Conservation (phyloP, 1,140 invertebrate genomes). For the Drosophila virilis region DNA sequence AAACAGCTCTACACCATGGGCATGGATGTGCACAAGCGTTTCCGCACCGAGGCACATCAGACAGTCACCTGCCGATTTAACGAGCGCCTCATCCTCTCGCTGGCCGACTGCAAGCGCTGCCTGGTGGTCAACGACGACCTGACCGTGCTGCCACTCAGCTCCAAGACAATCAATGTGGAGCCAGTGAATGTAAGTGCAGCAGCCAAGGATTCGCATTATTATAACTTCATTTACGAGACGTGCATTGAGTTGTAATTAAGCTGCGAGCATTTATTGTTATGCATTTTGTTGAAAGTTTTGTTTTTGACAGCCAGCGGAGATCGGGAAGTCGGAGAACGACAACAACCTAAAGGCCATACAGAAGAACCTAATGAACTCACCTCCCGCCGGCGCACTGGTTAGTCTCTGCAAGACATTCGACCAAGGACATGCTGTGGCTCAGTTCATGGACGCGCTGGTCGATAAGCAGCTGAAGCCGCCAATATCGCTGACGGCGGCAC, state of each 20-base stretch:
- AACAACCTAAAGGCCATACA: conserved; percentile 89
- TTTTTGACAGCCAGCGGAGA: conserved; percentile 47
- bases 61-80: conserved; percentile 98
- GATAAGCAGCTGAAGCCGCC: conserved; percentile 94
- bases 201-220: no score
- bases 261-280: no score
- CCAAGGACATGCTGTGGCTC: conserved; percentile 96
- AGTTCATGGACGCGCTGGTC: conserved; percentile 97
- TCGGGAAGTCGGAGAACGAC: conserved; percentile 84
- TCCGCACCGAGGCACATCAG: conserved; percentile 96
- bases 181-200: conserved; percentile 86
- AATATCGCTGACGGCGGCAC: conserved; percentile 96
- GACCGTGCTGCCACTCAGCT: conserved; percentile 96
- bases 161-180: conserved; percentile 92
- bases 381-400: conserved; percentile 95
- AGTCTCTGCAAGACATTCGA: conserved; percentile 97
- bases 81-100: conserved; percentile 96
- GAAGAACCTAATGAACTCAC: conserved; percentile 91
- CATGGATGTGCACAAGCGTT: conserved; percentile 99
- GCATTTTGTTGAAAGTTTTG: neutral
- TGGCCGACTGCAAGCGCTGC: conserved; percentile 94
- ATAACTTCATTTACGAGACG: no score
- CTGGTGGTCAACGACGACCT: conserved; percentile 97
- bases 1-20: conserved; percentile 98
- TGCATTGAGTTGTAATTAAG: conserved; percentile 3